Evolutionary conservation across 2,113 vertebrate genomes (phyloP).

Genomic region (Elephantulus edwardii): DNA sequence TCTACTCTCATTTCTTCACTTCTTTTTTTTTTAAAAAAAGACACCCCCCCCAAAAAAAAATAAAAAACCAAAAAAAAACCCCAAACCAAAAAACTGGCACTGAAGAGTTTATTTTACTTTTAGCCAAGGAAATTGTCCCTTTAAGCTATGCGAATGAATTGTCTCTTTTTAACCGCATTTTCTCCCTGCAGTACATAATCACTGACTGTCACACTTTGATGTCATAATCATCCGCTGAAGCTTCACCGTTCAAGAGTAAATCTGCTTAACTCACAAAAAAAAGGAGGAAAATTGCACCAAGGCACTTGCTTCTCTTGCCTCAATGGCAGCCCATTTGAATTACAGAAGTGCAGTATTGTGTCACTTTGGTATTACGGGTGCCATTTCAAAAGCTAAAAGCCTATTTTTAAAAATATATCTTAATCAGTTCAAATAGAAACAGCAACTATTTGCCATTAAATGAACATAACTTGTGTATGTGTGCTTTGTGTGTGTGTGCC

Average conservation of each 20-base stretch:
- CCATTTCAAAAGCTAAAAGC: constrained; percentile 71
- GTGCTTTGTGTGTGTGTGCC: not conserved
- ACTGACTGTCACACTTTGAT: constrained; percentile 87
- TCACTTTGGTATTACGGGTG: constrained; percentile 64
- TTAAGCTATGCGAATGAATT: constrained; percentile 83
- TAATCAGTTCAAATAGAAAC: constrained; percentile 78
- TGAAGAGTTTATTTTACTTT: constrained; percentile 70
- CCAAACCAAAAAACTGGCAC: constrained; percentile 62
- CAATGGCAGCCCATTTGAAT: constrained; percentile 74
- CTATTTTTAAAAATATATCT: constrained; percentile 74
- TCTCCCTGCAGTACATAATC: constrained; percentile 83
- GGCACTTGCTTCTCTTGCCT: constrained; percentile 50
- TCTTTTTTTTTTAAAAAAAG: too few relatives aligned
- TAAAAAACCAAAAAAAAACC: too few relatives aligned
- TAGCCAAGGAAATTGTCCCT: constrained; percentile 76
- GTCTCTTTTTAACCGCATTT: constrained; percentile 81
- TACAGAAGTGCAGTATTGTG: constrained; percentile 65
- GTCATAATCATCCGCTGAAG: constrained; percentile 86
- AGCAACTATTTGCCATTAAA: constrained; percentile 68
- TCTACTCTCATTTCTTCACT: constrained; percentile 56
- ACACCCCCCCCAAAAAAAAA: too few relatives aligned
- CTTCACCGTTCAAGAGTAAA: constrained; percentile 82
- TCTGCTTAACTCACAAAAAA: constrained; percentile 81
- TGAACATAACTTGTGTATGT: constrained; percentile 47
- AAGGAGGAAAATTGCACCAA: constrained; percentile 47